Evolutionary conservation across 2,113 vertebrate species (phyloP).

Genomic region (Eira barbara): DNA sequence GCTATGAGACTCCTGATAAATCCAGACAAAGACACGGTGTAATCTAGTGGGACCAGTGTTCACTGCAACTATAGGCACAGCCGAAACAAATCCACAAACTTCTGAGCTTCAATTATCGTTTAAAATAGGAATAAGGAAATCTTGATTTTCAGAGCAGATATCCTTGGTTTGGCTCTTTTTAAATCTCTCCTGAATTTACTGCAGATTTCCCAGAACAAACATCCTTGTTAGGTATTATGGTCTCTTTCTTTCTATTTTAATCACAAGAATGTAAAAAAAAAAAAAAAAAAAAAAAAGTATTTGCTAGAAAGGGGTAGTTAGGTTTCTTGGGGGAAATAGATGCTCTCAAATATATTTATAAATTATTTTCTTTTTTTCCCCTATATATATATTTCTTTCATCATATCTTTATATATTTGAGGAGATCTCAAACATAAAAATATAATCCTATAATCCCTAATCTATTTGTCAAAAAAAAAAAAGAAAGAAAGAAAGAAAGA

Average conservation of each 20-base stretch:
- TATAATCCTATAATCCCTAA: not conserved
- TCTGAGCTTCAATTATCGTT: not conserved
- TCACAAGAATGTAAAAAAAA: not conserved
- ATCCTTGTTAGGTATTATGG: not conserved
- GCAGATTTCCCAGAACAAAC: not conserved
- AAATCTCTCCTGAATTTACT: not conserved
- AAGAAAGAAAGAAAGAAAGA: too few relatives aligned
- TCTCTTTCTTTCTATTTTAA: not conserved
- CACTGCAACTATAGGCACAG: not conserved
- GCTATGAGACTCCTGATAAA: not conserved
- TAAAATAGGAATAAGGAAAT: not conserved
- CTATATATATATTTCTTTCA: not conserved
- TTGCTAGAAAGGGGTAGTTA: not conserved
- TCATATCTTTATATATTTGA: not conserved
- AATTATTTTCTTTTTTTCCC: not conserved
- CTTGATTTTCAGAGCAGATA: not conserved
- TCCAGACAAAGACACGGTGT: not conserved
- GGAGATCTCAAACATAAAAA: not conserved
- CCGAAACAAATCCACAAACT: not conserved
- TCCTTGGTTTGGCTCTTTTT: not conserved
- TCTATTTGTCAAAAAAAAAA: not conserved
- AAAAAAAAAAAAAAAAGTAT: not conserved
- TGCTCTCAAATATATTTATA: not conserved
- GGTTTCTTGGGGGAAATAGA: not conserved
- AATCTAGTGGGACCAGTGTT: not conserved